Conservation (phyloP, 2,797 vertebrate species). For the Enteromius anoplus region DNA sequence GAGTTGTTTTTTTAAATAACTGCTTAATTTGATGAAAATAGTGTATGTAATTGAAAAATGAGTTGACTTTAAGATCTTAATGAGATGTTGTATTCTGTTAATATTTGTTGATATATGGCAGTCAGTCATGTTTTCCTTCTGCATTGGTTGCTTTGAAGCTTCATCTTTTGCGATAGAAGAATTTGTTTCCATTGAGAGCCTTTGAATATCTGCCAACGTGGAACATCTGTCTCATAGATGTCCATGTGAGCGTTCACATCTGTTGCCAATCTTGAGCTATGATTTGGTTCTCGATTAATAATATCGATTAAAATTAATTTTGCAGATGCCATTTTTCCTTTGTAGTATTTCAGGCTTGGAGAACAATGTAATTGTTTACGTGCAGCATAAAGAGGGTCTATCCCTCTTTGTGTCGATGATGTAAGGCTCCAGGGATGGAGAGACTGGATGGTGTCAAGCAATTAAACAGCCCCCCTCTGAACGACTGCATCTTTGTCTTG, state of each 20-base stretch:
- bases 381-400: conserved; percentile 28
- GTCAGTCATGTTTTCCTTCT: not conserved
- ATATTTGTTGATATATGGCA: not conserved
- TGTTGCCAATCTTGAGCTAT: conserved; percentile 8
- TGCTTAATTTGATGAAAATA: not conserved
- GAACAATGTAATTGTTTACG: conserved; percentile 35
- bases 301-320: not conserved
- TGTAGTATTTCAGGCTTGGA: not conserved
- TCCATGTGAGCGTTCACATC: conserved; percentile 6
- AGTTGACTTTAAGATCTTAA: not conserved
- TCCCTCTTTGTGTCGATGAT: conserved; percentile 53
- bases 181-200: conserved; percentile 3
- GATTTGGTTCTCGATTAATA: conserved; percentile 13
- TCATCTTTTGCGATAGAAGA: conserved; percentile 4
- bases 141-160: not conserved
- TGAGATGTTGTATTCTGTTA: not conserved
- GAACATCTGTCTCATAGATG: conserved; percentile 39
- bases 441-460: conserved; percentile 54
- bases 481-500: conserved; percentile 20
- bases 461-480: conserved; percentile 50
- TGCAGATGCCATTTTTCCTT: conserved; percentile 5
- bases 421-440: conserved; percentile 55
- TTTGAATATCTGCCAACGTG: conserved; percentile 35
- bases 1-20: not conserved
- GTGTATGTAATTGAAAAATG: not conserved